Evolutionary conservation across 2,797 vertebrate genomes (phyloP).

Genomic region (Pantherophis vulpinus): DNA sequence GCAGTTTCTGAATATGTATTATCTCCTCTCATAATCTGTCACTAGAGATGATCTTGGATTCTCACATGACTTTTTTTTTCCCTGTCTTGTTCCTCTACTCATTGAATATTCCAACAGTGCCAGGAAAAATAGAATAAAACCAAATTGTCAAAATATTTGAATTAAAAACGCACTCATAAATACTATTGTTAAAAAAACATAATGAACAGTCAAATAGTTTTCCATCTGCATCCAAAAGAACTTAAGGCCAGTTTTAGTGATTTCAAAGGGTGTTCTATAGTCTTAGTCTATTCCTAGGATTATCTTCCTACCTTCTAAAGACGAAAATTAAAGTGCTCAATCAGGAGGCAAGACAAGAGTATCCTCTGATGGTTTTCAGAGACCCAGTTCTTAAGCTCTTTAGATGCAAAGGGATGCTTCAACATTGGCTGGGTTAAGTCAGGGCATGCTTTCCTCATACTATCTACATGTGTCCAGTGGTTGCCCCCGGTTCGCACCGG

Average conservation of each 20-base stretch:
- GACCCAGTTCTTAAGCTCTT: not conserved
- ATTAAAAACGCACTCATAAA: not conserved
- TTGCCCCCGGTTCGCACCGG: no score
- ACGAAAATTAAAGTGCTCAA: not conserved
- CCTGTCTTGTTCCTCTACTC: no score
- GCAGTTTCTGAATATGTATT: not conserved
- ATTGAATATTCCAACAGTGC: not conserved
- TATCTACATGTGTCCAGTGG: not conserved
- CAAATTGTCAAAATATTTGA: not conserved
- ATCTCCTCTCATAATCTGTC: not conserved
- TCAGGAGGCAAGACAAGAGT: not conserved
- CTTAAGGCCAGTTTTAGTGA: not conserved
- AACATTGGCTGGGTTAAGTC: not conserved
- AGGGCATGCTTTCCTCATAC: not conserved
- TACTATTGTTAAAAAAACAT: not conserved
- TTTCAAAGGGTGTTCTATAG: not conserved
- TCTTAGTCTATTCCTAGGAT: not conserved
- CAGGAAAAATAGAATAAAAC: not conserved
- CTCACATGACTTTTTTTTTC: not conserved
- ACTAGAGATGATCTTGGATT: not conserved
- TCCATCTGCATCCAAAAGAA: not conserved
- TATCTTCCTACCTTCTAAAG: not conserved
- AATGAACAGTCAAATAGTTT: not conserved
- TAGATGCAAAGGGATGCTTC: not conserved
- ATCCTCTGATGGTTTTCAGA: not conserved